Conservation (phyloP, 2,113 vertebrate genomes). For the Melanostigma gelatinosum region DNA sequence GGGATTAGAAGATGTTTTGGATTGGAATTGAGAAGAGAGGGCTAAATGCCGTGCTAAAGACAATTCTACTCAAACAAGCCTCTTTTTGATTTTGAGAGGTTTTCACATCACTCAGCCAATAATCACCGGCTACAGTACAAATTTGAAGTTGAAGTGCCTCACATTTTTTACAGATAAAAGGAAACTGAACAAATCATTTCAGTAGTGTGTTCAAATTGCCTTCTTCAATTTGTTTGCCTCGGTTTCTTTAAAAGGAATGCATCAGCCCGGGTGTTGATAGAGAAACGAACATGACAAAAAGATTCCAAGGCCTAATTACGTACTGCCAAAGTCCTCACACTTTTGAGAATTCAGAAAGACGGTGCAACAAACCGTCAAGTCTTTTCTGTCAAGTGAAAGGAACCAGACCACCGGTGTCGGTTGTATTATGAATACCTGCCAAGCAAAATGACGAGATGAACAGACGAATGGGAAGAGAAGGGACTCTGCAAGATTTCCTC, state of each 20-base stretch:
- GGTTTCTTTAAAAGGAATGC: neutral
- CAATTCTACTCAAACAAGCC: constrained; percentile 62
- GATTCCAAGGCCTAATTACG: constrained; percentile 12
- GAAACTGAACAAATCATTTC: neutral
- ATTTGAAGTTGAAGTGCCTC: constrained; percentile 5
- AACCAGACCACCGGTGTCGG: constrained; percentile 14
- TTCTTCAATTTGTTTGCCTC: neutral
- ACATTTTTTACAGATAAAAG: neutral
- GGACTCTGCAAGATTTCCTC: constrained; percentile 5
- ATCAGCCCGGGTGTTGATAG: neutral
- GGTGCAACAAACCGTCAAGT: constrained; percentile 7
- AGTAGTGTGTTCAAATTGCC: neutral
- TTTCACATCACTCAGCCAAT: constrained; percentile 34
- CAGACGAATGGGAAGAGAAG: neutral
- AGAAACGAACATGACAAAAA: neutral
- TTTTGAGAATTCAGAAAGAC: constrained; percentile 26
- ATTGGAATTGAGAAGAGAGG: constrained; percentile 66
- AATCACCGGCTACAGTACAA: constrained; percentile 26
- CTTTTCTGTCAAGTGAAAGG: constrained; percentile 1
- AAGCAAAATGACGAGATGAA: neutral
- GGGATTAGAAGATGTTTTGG: constrained; percentile 69
- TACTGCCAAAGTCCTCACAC: neutral
- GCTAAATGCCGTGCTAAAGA: constrained; percentile 62
- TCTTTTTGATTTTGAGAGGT: constrained; percentile 49
- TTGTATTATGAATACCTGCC: neutral